phyloP scores from a whole-genome alignment of 2,797 vertebrate genomes.

The Acrocephalus scirpaceus region DNA sequence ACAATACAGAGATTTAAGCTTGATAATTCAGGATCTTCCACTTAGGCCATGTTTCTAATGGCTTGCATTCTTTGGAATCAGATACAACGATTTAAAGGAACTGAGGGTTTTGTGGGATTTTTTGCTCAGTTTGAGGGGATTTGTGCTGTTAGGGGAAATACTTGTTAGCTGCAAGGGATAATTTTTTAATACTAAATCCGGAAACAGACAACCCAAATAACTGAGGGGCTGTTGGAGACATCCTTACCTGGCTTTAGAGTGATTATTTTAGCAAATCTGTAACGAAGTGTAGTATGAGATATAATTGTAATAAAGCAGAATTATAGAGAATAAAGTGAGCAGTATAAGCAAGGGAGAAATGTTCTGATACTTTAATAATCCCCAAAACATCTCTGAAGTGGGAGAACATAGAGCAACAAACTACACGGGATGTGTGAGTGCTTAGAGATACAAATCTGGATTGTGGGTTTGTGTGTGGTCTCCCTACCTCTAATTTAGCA shows the following conservation, averaged over 20 bases:
- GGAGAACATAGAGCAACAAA: not conserved
- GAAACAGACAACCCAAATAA: not conserved
- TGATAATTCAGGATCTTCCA: not conserved
- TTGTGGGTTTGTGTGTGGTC: not conserved
- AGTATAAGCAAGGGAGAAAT: not conserved
- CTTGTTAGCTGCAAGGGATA: not conserved
- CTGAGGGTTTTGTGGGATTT: not conserved
- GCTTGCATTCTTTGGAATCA: not conserved
- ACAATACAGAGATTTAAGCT: not conserved
- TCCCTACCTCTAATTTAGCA: not conserved
- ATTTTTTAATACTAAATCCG: not conserved
- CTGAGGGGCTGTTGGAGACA: not conserved
- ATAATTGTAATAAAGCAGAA: not conserved
- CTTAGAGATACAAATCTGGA: not conserved
- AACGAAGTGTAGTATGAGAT: not conserved
- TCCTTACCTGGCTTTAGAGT: not conserved
- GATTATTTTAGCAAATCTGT: not conserved
- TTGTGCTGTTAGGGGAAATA: not conserved
- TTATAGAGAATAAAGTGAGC: not conserved
- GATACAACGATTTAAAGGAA: not conserved
- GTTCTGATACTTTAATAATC: not conserved
- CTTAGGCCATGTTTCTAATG: not conserved
- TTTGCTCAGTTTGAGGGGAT: fast-evolving
- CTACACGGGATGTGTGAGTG: not conserved
- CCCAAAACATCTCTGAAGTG: not conserved